phyloP scores from a whole-genome alignment of 2,797 vertebrate genomes.

The Tenualosa ilisha region DNA sequence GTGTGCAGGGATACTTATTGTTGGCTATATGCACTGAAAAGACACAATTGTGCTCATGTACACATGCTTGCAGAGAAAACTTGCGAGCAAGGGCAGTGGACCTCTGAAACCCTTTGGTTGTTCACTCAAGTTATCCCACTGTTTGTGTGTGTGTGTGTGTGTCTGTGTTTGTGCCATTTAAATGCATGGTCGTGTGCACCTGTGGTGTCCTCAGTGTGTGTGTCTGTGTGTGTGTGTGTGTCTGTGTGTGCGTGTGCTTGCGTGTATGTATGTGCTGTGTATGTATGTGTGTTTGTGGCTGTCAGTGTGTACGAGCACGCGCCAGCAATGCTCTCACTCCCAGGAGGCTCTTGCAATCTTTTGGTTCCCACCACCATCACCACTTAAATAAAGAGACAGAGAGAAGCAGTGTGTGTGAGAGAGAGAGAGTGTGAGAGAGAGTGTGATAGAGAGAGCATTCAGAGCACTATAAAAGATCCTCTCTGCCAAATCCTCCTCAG shows the following conservation, averaged over 20 bases:
- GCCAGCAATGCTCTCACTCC: background rate
- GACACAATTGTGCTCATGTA: too few species aligned
- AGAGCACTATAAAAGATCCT: background rate
- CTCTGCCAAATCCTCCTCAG: constrained; percentile 14
- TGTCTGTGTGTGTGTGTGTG: background rate
- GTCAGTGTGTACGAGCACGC: background rate
- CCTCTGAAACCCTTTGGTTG: background rate
- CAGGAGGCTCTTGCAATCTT: background rate
- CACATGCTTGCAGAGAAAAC: too few species aligned
- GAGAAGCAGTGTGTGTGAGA: background rate
- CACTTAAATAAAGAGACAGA: background rate
- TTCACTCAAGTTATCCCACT: background rate
- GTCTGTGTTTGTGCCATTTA: background rate
- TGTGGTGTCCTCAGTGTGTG: background rate
- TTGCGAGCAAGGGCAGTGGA: background rate
- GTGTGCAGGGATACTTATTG: too few species aligned
- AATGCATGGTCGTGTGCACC: background rate
- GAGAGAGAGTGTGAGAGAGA: background rate
- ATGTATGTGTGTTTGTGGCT: too few species aligned
- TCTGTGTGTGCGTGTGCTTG: background rate
- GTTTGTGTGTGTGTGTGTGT: background rate
- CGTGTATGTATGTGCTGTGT: background rate
- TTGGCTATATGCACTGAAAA: too few species aligned
- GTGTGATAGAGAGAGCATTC: background rate
- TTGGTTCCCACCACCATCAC: background rate